Evolutionary conservation across 2,888 invertebrate species (phyloP).

Genomic region (Melinaea marsaeus): DNA sequence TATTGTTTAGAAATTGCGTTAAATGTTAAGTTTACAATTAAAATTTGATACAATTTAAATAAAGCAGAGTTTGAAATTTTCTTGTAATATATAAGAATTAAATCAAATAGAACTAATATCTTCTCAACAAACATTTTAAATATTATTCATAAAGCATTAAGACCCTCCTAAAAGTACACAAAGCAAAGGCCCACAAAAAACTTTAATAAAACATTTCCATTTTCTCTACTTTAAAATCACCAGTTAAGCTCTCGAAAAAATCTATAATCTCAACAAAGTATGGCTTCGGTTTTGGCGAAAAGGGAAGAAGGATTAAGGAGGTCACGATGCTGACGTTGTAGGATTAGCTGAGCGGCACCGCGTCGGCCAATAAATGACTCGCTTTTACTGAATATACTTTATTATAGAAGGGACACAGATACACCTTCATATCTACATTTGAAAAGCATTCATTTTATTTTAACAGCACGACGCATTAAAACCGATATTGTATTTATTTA

Average conservation of each 20-base stretch:
- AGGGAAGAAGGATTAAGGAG: constrained; percentile 69
- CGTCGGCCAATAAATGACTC: constrained; percentile 65
- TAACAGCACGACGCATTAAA: no score
- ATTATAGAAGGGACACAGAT: constrained; percentile 18
- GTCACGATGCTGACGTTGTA: constrained; percentile 68
- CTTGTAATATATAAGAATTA: background rate
- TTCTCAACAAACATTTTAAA: background rate
- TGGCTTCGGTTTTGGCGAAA: constrained; percentile 53
- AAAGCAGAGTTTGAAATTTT: background rate
- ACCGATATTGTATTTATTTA: no score
- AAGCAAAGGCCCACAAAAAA: constrained; percentile 1
- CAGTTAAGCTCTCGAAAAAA: constrained; percentile 41
- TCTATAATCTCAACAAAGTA: constrained; percentile 55
- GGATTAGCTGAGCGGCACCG: constrained; percentile 61
- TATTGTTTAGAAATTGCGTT: constrained; percentile 9
- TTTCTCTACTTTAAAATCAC: constrained; percentile 32
- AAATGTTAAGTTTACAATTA: background rate
- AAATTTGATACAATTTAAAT: background rate
- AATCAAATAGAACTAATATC: background rate
- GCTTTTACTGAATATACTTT: constrained; percentile 30
- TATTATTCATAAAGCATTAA: background rate
- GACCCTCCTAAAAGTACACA: background rate
- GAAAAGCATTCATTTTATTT: background rate
- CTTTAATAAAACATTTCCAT: constrained; percentile 7
- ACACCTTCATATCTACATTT: constrained; percentile 37